Evolutionary conservation across 2,113 vertebrate species (phyloP).

Genomic region (Cromileptes altivelis): DNA sequence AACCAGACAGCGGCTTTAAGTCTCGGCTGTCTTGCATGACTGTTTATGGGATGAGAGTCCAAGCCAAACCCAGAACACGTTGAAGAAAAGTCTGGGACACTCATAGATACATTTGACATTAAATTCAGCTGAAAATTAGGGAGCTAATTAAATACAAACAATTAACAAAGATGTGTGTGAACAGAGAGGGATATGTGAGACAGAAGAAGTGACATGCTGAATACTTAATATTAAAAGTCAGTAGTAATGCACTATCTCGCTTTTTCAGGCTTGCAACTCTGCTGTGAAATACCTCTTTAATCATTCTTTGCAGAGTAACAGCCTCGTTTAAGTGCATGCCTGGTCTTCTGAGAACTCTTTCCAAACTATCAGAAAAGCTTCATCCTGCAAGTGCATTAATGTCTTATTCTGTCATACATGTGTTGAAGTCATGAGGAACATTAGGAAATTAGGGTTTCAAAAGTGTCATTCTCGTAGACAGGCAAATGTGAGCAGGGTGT

Average conservation of each 20-base stretch:
- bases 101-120: neutral
- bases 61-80: neutral
- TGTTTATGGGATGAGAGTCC: constrained; percentile 23
- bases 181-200: neutral
- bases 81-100: neutral
- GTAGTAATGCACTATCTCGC: constrained; percentile 2
- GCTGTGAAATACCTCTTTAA: neutral
- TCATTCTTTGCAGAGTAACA: neutral
- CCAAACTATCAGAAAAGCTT: neutral
- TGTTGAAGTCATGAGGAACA: no score
- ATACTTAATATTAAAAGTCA: constrained; percentile 2
- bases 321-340: neutral
- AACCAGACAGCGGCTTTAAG: constrained; percentile 45
- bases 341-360: neutral
- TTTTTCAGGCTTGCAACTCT: constrained; percentile 6
- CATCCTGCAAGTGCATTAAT: neutral
- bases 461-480: no score
- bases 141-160: constrained; percentile 29
- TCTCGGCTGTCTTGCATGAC: neutral
- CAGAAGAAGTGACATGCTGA: constrained; percentile 1
- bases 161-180: neutral
- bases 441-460: no score
- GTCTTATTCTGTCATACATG: no score
- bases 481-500: no score
- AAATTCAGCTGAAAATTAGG: neutral